Percentiles rank a stretch among this genome's conserved stretches.
phyloP scores from a whole-genome alignment of 2,888 invertebrate genomes.

The Tineola bisselliella region DNA sequence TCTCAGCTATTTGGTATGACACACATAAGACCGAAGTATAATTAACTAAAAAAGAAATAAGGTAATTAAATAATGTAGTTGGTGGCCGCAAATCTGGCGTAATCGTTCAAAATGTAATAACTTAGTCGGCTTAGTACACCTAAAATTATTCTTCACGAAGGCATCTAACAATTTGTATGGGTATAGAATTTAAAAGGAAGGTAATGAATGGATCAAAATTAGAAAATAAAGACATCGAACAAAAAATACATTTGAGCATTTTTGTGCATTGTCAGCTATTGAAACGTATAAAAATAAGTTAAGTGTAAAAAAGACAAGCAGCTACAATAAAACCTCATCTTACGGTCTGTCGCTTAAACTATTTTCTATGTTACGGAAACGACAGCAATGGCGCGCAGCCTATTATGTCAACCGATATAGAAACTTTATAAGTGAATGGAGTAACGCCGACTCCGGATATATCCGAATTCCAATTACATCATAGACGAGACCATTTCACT shows the following conservation, averaged over 20 bases:
- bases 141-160: no score
- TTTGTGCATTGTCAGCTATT: neutral
- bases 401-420: conserved; percentile 61
- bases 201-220: neutral
- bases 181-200: no score
- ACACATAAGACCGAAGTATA: no score
- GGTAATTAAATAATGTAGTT: no score
- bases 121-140: no score
- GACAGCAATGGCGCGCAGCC: conserved; percentile 32
- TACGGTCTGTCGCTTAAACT: conserved; percentile 38
- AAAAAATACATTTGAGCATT: neutral
- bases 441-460: conserved; percentile 63
- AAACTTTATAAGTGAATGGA: conserved; percentile 63
- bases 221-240: neutral
- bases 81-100: no score
- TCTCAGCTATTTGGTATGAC: no score
- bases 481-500: conserved; percentile 68
- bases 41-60: no score
- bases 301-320: conserved; percentile 16
- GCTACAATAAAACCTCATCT: conserved; percentile 29
- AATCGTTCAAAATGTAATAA: no score
- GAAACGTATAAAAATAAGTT: neutral
- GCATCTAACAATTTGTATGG: no score
- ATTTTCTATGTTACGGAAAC: conserved; percentile 42
- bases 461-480: conserved; percentile 69